Conservation (phyloP, 2,888 invertebrate species). For the Agrotis puta region DNA sequence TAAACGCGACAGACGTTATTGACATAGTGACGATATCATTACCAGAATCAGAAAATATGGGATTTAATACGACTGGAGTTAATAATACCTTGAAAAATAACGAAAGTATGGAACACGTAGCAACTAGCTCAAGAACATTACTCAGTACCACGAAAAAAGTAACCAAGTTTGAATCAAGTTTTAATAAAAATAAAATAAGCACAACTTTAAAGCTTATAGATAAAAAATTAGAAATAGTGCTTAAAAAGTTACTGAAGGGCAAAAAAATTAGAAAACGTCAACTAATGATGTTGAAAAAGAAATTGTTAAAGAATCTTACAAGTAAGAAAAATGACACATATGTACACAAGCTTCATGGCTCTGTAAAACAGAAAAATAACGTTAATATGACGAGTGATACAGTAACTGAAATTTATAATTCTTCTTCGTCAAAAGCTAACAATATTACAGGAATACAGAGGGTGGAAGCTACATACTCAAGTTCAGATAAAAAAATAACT, state of each 20-base stretch:
- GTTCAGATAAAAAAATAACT: background rate
- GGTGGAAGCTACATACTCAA: background rate
- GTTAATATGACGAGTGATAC: background rate
- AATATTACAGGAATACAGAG: background rate
- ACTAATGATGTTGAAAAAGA: slow-evolving; percentile 20
- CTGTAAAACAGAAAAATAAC: background rate
- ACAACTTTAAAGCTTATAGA: slow-evolving; percentile 4
- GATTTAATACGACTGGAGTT: background rate
- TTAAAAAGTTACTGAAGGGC: slow-evolving; percentile 18
- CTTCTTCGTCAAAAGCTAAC: background rate
- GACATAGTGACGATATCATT: background rate
- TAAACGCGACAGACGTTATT: slow-evolving; percentile 13
- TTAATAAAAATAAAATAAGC: slow-evolving; percentile 2
- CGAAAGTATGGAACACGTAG: background rate
- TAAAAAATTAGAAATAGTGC: background rate
- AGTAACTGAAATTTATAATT: background rate
- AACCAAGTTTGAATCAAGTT: background rate
- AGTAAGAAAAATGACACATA: slow-evolving; percentile 5
- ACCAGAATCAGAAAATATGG: background rate
- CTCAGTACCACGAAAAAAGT: background rate
- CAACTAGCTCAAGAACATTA: background rate
- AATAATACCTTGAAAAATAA: slow-evolving; percentile 6
- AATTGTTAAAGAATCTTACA: slow-evolving; percentile 13
- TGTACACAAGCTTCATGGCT: background rate
- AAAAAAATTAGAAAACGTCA: slow-evolving; percentile 26